Evolutionary conservation across 1,140 invertebrate species (phyloP), one percentile per base, ranked within the genome.

Genomic region (Conus betulinus): DNA sequence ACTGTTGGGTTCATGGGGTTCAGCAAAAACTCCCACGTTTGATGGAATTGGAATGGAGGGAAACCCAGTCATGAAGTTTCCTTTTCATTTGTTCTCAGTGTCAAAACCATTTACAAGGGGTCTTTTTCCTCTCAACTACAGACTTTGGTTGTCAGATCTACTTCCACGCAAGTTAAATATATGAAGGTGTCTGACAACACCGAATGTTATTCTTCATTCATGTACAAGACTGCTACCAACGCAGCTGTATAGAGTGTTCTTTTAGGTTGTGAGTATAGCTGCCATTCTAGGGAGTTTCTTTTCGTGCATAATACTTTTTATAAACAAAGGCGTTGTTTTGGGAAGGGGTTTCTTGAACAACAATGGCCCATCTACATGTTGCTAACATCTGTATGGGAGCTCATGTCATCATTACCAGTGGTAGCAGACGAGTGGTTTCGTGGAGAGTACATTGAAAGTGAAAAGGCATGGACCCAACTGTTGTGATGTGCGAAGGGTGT

Each of bases 71-170:
- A 55, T 23, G 10, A 52, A 5, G 10, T 82, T 51, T 15, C 79
- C 79, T 39, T 4, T 51, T 39, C 13, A 89, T 51, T 55, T 89
- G 15, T 90, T 92, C 55, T 74, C 57, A 55, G 60, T 53, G n/a
- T 23, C 89, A 4, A 7, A n/a, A 11, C 8, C 78, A 63, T 20
- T 71, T 91, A 17, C 13, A 55, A 20, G 0, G 13, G 6, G 82
- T 93, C 8, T 85, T 82, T n/a, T 11, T 90, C 91, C 15, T 90
- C 91, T n/a, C 51, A 79, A 88, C 3, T 92, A 83, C 76, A 84
- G 85, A 81, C 90, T 93, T 53, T 94, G n/a, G 93, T 81, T 94
- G 92, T 81, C 51, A 90, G 39, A 86, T 51, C 67, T 84, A 10
- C 23, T 51, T 83, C 89, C 88, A n/a, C n/a, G 20, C 55, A 53